Evolutionary conservation across 2,888 invertebrate species (phyloP).

Genomic region (Margaritifera margaritifera): DNA sequence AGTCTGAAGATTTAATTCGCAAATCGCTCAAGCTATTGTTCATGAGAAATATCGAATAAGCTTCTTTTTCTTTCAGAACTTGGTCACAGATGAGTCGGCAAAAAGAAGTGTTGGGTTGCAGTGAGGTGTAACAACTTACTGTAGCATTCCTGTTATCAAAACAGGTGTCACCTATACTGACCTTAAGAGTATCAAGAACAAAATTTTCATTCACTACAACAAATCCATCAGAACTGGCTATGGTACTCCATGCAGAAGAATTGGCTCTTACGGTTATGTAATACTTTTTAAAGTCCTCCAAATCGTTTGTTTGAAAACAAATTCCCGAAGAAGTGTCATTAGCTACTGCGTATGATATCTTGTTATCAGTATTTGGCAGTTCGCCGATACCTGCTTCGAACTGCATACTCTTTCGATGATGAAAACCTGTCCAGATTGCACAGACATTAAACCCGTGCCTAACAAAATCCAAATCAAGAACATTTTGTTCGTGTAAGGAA

Average conservation of each 20-base stretch:
- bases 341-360: conserved; percentile 1
- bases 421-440: conserved; percentile 23
- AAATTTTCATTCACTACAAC: neutral
- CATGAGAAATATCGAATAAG: too few relatives aligned
- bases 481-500: neutral
- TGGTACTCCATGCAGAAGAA: conserved; percentile 11
- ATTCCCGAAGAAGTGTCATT: neutral
- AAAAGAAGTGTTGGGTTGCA: too few relatives aligned
- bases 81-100: too few relatives aligned
- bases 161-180: too few relatives aligned
- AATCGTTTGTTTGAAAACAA: conserved; percentile 4
- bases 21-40: too few relatives aligned
- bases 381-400: conserved; percentile 19
- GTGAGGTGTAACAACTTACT: too few relatives aligned
- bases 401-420: conserved; percentile 12
- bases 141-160: too few relatives aligned
- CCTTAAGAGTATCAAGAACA: neutral
- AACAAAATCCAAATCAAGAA: conserved; percentile 14
- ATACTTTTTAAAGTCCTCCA: conserved; percentile 2
- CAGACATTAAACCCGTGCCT: conserved; percentile 2
- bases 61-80: too few relatives aligned
- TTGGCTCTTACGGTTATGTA: conserved; percentile 12
- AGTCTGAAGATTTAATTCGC: too few relatives aligned
- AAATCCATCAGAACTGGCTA: conserved; percentile 17
- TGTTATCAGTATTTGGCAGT: conserved; percentile 9